A percentile compares a stretch with the other conserved stretches of the same genome.
Evolutionary conservation across 2,113 vertebrate species (phyloP).

Genomic region (Morone saxatilis): DNA sequence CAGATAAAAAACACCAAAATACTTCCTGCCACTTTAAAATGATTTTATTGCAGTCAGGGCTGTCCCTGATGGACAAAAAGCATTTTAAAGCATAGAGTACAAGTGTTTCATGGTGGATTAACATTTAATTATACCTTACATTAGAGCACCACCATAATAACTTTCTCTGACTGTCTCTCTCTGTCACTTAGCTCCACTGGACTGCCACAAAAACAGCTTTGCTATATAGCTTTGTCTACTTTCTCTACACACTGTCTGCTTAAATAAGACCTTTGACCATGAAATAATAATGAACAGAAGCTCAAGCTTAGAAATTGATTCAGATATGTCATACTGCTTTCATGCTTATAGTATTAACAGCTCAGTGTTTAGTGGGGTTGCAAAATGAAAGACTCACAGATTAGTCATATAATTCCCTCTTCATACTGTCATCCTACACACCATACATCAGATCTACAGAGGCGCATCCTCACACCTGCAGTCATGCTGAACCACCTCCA

Average conservation of each 20-base stretch:
- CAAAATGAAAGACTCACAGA: constrained; percentile 3
- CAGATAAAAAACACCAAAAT: not conserved
- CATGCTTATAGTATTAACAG: constrained; percentile 8
- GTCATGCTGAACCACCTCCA: constrained; percentile 21
- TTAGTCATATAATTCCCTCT: constrained; percentile 15
- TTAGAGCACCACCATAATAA: constrained; percentile 42
- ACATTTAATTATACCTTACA: constrained; percentile 66
- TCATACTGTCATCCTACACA: constrained; percentile 1
- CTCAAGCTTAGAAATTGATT: not conserved
- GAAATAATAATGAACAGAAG: constrained; percentile 28
- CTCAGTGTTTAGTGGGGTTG: not conserved
- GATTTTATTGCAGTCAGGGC: constrained; percentile 7
- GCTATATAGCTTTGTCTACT: constrained; percentile 16
- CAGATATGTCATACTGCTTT: not conserved
- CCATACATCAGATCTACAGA: constrained; percentile 25
- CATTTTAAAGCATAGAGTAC: constrained; percentile 25
- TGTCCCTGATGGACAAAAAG: constrained; percentile 7
- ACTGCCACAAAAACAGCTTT: constrained; percentile 19
- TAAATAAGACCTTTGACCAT: constrained; percentile 37
- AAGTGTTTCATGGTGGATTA: constrained; percentile 45
- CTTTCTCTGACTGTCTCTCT: constrained; percentile 18
- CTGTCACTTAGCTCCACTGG: constrained; percentile 32
- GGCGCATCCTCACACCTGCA: constrained; percentile 32
- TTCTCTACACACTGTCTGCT: constrained; percentile 14
- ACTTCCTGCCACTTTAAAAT: constrained; percentile 8